Conservation (phyloP, 2,113 vertebrate genomes). For the Gnathonemus longibarbis region DNA sequence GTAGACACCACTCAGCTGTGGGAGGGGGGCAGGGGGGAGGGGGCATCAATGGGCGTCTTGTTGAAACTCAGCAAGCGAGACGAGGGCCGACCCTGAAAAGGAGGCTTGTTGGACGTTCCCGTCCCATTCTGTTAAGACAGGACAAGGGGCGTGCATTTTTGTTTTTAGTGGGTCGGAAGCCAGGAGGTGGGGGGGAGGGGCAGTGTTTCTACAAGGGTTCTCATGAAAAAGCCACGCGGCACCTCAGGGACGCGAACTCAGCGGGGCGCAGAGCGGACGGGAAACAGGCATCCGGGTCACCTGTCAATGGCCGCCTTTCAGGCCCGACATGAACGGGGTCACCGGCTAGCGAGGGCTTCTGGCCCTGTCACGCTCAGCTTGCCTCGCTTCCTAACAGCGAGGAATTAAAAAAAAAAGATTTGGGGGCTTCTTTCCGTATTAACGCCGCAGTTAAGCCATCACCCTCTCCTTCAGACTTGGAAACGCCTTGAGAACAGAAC, state of each 20-base stretch:
- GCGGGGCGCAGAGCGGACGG: neutral
- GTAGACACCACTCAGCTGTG: slow-evolving; percentile 60
- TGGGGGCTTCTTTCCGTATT: neutral
- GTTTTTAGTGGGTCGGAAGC: neutral
- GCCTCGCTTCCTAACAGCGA: neutral
- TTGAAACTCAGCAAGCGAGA: slow-evolving; percentile 57
- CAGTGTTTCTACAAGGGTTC: slow-evolving; percentile 25
- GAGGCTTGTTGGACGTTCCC: slow-evolving; percentile 43
- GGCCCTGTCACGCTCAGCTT: neutral
- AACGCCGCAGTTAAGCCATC: neutral
- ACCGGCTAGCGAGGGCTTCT: neutral
- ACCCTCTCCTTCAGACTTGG: neutral
- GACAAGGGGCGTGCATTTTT: slow-evolving; percentile 54
- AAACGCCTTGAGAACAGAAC: neutral
- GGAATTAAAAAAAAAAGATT: neutral
- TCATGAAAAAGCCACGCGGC: slow-evolving; percentile 29
- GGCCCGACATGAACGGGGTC: neutral
- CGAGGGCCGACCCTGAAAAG: slow-evolving; percentile 42
- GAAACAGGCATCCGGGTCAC: slow-evolving; percentile 14
- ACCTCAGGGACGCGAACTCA: slow-evolving; percentile 23
- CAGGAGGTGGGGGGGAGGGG: neutral
- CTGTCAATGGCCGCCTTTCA: slow-evolving; percentile 12
- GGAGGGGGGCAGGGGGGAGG: slow-evolving; percentile 16
- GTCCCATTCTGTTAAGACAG: slow-evolving; percentile 34
- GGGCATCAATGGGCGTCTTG: slow-evolving; percentile 63